Percentiles rank a stretch among this genome's conserved stretches.
Evolutionary conservation across 2,113 vertebrate species (phyloP).

Genomic region (Cyphomyrus discorhynchus): DNA sequence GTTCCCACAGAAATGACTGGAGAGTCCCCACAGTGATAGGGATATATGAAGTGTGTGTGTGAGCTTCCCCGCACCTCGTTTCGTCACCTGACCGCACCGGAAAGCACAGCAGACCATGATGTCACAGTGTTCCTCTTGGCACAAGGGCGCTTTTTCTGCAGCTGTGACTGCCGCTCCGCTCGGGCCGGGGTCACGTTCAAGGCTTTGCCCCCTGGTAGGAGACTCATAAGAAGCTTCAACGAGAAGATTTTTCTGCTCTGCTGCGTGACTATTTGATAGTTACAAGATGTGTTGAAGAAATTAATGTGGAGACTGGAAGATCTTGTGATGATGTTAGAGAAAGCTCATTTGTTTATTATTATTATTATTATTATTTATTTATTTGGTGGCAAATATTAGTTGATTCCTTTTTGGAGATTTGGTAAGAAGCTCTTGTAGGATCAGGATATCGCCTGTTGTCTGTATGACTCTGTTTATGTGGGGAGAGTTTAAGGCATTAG

Average conservation of each 20-base stretch:
- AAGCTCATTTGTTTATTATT: background rate
- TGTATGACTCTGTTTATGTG: background rate
- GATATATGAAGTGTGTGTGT: background rate
- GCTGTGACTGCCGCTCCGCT: background rate
- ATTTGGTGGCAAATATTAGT: background rate
- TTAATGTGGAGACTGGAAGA: background rate
- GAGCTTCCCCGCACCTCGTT: background rate
- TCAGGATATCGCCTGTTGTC: background rate
- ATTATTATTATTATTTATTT: background rate
- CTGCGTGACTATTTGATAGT: background rate
- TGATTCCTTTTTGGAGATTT: background rate
- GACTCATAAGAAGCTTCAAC: background rate
- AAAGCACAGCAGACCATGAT: background rate
- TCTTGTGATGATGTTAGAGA: background rate
- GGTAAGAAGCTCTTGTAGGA: background rate
- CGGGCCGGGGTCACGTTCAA: too few species aligned
- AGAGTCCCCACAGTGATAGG: background rate
- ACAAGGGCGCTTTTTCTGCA: background rate
- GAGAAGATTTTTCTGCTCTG: background rate
- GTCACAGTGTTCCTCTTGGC: background rate
- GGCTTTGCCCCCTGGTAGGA: background rate
- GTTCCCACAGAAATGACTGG: background rate
- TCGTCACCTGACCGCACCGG: background rate
- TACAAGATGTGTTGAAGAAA: background rate
- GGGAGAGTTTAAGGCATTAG: background rate